A percentile compares a stretch with the other conserved stretches of the same genome.
Conservation (phyloP, 2,888 invertebrate species). For the Cerastis leucographa region DNA sequence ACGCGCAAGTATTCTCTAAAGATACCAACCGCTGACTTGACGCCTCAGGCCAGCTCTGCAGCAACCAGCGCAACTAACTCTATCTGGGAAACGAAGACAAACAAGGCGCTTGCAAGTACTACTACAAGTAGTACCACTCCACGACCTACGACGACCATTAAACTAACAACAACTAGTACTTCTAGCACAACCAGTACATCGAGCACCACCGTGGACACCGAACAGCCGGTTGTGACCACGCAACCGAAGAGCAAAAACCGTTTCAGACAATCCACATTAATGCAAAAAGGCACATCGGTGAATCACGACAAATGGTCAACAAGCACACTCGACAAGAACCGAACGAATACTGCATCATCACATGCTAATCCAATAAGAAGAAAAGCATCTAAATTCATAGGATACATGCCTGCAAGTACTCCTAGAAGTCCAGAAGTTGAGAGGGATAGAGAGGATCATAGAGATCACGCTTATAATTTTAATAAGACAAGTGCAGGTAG, state of each 20-base stretch:
- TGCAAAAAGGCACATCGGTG: conserved; percentile 86
- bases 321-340: conserved; percentile 71
- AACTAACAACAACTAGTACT: conserved; percentile 36
- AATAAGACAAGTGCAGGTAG: conserved; percentile 59
- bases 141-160: conserved; percentile 56
- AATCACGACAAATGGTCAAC: conserved; percentile 86
- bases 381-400: conserved; percentile 87
- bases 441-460: conserved; percentile 72
- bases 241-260: conserved; percentile 81
- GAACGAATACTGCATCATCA: conserved; percentile 63
- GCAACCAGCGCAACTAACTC: conserved; percentile 72
- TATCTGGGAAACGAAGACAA: conserved; percentile 55
- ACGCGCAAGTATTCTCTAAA: conserved; percentile 69
- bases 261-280: conserved; percentile 85
- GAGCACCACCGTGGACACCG: conserved; percentile 57
- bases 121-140: conserved; percentile 65
- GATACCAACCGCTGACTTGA: conserved; percentile 79
- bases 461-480: conserved; percentile 66
- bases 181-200: conserved; percentile 47
- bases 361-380: conserved; percentile 75
- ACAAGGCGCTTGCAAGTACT: conserved; percentile 68
- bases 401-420: conserved; percentile 79
- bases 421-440: conserved; percentile 71
- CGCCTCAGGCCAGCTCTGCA: conserved; percentile 82
- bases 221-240: conserved; percentile 64